Conservation (phyloP, 2,113 vertebrate species). For the Salvelinus sp. region DNA sequence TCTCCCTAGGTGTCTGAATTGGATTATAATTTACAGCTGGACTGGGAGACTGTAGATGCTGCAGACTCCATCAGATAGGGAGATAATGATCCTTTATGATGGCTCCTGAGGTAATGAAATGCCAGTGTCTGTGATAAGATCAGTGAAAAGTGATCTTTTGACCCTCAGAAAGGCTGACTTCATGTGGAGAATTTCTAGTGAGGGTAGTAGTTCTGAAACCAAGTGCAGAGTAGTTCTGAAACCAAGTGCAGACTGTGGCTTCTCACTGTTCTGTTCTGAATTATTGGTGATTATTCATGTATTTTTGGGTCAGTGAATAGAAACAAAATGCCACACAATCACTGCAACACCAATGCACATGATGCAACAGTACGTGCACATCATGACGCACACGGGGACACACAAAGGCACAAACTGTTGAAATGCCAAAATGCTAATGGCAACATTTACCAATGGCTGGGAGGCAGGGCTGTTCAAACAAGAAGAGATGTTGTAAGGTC, state of each 20-base stretch:
- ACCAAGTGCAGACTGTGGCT: conserved; percentile 18
- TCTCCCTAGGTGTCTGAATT: conserved; percentile 50
- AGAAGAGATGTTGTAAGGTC: conserved; percentile 61
- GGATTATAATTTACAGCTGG: conserved; percentile 67
- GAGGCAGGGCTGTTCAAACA: conserved; percentile 71
- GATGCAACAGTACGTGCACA: conserved; percentile 3
- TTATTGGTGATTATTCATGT: not conserved
- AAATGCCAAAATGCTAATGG: conserved; percentile 83
- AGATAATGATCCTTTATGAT: conserved; percentile 71
- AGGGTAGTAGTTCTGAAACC: conserved; percentile 9
- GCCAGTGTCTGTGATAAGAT: conserved; percentile 73
- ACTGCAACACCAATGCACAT: conserved; percentile 1
- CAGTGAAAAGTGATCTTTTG: conserved; percentile 71
- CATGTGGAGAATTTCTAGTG: conserved; percentile 47
- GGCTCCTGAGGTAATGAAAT: conserved; percentile 69
- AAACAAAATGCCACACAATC: not conserved
- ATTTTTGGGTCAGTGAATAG: not conserved
- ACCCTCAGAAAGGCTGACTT: conserved; percentile 53
- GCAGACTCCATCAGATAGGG: conserved; percentile 64
- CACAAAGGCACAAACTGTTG: conserved; percentile 55
- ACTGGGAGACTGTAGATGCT: conserved; percentile 54
- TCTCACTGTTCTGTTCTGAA: conserved; percentile 9
- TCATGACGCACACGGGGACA: conserved; percentile 26
- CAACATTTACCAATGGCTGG: conserved; percentile 74
- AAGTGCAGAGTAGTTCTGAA: conserved; percentile 26